phyloP scores from a whole-genome alignment of 1,140 invertebrate species.

The Pygmarrhopalites habei region DNA sequence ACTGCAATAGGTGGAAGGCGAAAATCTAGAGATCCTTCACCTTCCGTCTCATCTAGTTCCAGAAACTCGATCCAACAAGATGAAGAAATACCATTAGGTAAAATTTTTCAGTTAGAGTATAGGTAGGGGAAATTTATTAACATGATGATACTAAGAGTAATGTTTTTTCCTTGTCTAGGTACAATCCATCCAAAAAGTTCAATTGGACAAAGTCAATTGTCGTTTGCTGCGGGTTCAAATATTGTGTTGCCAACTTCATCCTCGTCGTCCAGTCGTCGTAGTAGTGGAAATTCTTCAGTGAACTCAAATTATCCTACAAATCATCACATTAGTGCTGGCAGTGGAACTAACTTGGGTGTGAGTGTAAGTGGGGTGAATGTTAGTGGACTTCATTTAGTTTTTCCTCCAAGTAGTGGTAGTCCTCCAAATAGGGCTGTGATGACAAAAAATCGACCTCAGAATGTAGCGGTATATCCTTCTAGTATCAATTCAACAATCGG shows the following conservation, averaged over 20 bases:
- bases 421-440: too few species aligned
- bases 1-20: slow-evolving; percentile 8
- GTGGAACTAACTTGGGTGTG: neutral
- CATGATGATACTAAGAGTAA: neutral
- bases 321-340: neutral
- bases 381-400: too few species aligned
- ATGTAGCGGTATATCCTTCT: neutral
- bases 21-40: slow-evolving; percentile 26
- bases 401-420: too few species aligned
- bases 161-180: neutral
- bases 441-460: neutral
- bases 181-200: neutral
- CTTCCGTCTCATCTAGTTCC: slow-evolving; percentile 1
- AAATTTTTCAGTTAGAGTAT: slow-evolving; percentile 12
- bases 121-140: neutral
- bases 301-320: neutral
- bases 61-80: slow-evolving; percentile 12
- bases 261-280: neutral
- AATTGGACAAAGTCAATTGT: neutral
- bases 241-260: neutral
- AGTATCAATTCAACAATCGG: neutral
- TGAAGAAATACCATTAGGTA: slow-evolving; percentile 34
- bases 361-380: neutral
- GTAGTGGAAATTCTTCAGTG: neutral
- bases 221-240: neutral